A percentile compares a stretch with the other conserved stretches of the same genome.
These are phyloP conservation scores for Pleuronectes platessa DNA, from an alignment of 2,113 vertebrate species.

Conservation along the genomic window DNA sequence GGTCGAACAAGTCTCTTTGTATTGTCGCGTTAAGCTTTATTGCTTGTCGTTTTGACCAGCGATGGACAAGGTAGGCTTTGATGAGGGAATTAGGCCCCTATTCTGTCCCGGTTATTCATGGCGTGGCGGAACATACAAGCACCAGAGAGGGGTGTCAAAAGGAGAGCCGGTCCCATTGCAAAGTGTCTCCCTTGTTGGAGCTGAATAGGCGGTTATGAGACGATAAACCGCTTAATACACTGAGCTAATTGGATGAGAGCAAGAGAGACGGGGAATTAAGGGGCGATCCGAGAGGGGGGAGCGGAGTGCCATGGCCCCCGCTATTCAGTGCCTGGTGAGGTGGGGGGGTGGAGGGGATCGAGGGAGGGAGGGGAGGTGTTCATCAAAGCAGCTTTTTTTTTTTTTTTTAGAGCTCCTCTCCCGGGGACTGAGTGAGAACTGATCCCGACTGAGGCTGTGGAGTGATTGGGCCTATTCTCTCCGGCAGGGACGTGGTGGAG, in stretches of 20 bases:
- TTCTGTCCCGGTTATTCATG: conserved; percentile 99
- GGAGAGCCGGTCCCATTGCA: conserved; percentile 99
- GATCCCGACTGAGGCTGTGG: conserved; percentile 72
- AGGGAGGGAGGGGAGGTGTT: conserved; percentile 83
- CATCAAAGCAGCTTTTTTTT: conserved; percentile 90
- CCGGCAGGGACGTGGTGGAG: conserved; percentile 65
- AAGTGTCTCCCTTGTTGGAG: conserved; percentile 99
- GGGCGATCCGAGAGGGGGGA: conserved; percentile 89
- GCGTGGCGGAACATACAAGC: conserved; percentile 99
- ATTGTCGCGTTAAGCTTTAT: conserved; percentile 99
- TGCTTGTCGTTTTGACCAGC: conserved; percentile 99
- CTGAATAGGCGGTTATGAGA: conserved; percentile 99
- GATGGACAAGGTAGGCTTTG: conserved; percentile 99
- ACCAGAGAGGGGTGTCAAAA: conserved; percentile 98
- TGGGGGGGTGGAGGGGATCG: conserved; percentile 81
- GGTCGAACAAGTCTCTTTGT: conserved; percentile 91
- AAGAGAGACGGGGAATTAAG: conserved; percentile 99
- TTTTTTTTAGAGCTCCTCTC: conserved; percentile 65
- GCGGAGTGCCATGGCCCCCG: conserved; percentile 90
- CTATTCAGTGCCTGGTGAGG: conserved; percentile 91
- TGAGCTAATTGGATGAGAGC: conserved; percentile 99
- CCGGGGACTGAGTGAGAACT: conserved; percentile 75
- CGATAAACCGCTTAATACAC: conserved; percentile 99
- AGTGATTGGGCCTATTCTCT: conserved; percentile 83
- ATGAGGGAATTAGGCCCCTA: conserved; percentile 99